Conservation (phyloP, 2,888 invertebrate genomes). For the Macropis europaea region DNA sequence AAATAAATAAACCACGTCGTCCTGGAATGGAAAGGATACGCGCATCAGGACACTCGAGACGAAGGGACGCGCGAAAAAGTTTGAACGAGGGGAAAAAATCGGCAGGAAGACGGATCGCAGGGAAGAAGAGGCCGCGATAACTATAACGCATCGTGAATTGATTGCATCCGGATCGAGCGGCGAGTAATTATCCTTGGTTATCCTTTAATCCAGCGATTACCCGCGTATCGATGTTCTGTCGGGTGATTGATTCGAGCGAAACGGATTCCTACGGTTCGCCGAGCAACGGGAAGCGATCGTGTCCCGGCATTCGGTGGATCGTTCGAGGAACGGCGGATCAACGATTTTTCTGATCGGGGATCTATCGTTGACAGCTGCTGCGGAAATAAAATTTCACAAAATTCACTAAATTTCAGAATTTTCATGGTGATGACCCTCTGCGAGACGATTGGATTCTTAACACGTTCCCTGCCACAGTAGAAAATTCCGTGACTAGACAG, state of each 20-base stretch:
- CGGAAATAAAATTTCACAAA: no score
- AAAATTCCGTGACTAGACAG: no score
- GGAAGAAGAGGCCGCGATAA: conserved; percentile 28
- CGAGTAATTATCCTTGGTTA: conserved; percentile 67
- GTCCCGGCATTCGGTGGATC: conserved; percentile 23
- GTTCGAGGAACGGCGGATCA: conserved; percentile 39
- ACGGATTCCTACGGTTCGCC: conserved; percentile 41
- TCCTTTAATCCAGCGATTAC: conserved; percentile 66
- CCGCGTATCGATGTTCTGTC: conserved; percentile 61
- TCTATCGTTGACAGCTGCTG: no score
- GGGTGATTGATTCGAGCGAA: conserved; percentile 62
- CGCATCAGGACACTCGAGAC: not conserved
- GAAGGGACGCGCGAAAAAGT: conserved; percentile 10
- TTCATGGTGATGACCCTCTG: no score
- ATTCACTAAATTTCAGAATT: no score
- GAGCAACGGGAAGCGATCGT: conserved; percentile 28
- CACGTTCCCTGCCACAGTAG: no score
- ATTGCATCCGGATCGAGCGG: conserved; percentile 64
- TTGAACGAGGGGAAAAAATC: conserved; percentile 10
- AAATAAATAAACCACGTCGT: no score
- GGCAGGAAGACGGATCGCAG: conserved; percentile 15
- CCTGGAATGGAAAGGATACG: no score
- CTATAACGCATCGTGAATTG: conserved; percentile 65
- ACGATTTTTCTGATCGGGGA: conserved; percentile 26
- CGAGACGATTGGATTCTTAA: no score